Evolutionary conservation across 2,113 vertebrate genomes (phyloP), one percentile per base, ranked within the genome.

Genomic region (Nyctibius bracteatus): DNA sequence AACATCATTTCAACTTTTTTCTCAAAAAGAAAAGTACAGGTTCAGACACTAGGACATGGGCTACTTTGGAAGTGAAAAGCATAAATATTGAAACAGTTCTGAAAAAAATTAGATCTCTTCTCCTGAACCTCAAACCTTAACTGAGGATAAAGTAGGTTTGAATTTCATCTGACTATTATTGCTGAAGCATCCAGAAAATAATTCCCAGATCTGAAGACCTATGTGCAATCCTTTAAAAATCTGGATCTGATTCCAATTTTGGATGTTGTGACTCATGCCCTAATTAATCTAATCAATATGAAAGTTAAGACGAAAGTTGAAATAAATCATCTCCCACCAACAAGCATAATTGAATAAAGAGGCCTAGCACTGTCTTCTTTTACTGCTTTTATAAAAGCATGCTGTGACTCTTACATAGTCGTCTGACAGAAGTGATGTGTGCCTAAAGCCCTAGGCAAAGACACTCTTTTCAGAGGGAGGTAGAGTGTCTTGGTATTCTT

Each of bases 61-160:
- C 2, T 70, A 41, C 0, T 2, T 59, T 0, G 0, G 15, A 67
- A 80, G 4, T 12, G 5, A 52, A 91, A 73, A 43, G 1, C 2
- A 20, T 19, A 58, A 81, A 46, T 73, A 49, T 27, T 72, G 37
- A 44, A 82, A 68, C 7, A 52, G 2, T 57, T 81, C 14, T 72
- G 37, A 31, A 54, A 79, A 74, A 81, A 59, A 22, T 24, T 47
- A 59, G 0, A 12, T 62, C n/a, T 67, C 13, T 6, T 30, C 5
- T 39, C 18, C n/a, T 39, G 18, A 62, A 77, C 4, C 12, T 80
- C 49, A 77, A 33, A 46, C 2, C 5, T 72, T 37, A 80, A 20
- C 12, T 2, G 1, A 37, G n/a, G 35, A 87, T 13, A 85, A 81
- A 37, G 28, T 9, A 47, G 5, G 3, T 70, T 71, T 93, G n/a